These are phyloP conservation scores for Euglossa dilemma DNA, from an alignment of 1,140 invertebrate species.

Conservation along the genomic window DNA sequence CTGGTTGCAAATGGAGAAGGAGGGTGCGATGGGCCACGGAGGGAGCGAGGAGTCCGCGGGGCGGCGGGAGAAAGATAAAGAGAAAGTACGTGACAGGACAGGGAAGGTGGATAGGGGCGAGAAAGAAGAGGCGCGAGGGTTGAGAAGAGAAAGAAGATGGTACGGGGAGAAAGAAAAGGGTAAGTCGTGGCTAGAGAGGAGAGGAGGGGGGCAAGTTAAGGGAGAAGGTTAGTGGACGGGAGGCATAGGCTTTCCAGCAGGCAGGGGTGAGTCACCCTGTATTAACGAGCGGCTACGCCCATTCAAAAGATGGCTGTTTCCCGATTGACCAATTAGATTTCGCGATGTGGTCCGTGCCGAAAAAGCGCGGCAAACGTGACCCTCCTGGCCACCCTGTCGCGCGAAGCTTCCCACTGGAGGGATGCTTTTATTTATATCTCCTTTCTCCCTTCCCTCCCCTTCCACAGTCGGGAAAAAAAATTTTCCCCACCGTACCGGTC, in stretches of 20 bases:
- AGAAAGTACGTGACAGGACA: slow-evolving; percentile 69
- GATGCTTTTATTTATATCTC: slow-evolving; percentile 66
- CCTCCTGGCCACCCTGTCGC: slow-evolving; percentile 42
- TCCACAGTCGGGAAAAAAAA: slow-evolving; percentile 37
- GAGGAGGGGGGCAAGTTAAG: slow-evolving; percentile 9
- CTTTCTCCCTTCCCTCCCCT: slow-evolving; percentile 47
- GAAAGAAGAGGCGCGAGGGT: slow-evolving; percentile 57
- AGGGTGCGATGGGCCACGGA: neutral
- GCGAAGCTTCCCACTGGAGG: slow-evolving; percentile 26
- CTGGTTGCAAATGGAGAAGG: slow-evolving; percentile 2
- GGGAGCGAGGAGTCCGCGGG: neutral
- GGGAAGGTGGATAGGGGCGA: slow-evolving; percentile 15
- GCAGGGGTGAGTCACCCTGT: slow-evolving; percentile 79
- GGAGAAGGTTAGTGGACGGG: slow-evolving; percentile 58
- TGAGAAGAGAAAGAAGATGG: slow-evolving; percentile 51
- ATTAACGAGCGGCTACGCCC: slow-evolving; percentile 78
- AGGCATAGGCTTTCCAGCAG: slow-evolving; percentile 71
- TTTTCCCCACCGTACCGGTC: neutral
- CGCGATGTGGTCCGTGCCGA: slow-evolving; percentile 66
- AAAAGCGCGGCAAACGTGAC: slow-evolving; percentile 72
- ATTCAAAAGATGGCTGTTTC: slow-evolving; percentile 78
- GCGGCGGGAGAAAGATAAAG: slow-evolving; percentile 34
- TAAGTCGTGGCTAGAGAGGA: slow-evolving; percentile 5
- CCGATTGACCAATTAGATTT: slow-evolving; percentile 76
- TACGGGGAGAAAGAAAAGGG: slow-evolving; percentile 46